Evolutionary conservation across 2,888 invertebrate species (phyloP).

Genomic region (Mellilla xanthometata): DNA sequence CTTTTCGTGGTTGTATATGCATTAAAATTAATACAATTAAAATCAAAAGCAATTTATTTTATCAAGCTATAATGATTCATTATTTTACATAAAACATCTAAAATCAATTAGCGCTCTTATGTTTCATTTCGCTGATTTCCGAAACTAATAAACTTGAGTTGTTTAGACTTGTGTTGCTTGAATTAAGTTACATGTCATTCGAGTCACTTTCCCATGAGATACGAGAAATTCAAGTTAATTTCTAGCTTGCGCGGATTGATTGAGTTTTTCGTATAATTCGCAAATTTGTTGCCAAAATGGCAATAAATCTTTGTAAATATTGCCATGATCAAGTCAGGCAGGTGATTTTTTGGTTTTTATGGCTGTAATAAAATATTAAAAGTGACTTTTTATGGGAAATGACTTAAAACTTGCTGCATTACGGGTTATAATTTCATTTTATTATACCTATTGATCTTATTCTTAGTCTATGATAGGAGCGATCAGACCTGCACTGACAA

Average conservation of each 20-base stretch:
- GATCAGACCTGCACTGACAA: too few species aligned
- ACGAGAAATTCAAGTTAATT: constrained; percentile 7
- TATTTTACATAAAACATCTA: constrained; percentile 10
- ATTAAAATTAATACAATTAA: too few species aligned
- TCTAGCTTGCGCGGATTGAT: constrained; percentile 10
- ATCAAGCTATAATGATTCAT: constrained; percentile 2
- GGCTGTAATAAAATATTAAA: constrained; percentile 13
- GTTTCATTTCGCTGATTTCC: constrained; percentile 23
- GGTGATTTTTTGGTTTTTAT: constrained; percentile 15
- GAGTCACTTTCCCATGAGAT: constrained; percentile 15
- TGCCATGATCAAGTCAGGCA: constrained; percentile 4
- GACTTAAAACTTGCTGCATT: constrained; percentile 4
- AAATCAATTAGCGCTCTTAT: constrained; percentile 21
- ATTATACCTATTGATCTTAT: too few species aligned
- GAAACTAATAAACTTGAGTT: constrained; percentile 29
- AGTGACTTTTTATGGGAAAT: constrained; percentile 15
- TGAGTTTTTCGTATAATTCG: constrained; percentile 16
- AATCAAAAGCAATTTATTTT: too few species aligned
- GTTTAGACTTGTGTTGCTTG: constrained; percentile 10
- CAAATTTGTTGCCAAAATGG: neutral
- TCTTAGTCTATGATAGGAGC: too few species aligned
- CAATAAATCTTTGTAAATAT: constrained; percentile 12
- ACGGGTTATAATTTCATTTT: too few species aligned
- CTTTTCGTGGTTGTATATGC: too few species aligned
- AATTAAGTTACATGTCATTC: constrained; percentile 8